Evolutionary conservation across 1,140 invertebrate genomes (phyloP), one percentile per base, ranked within the genome.

Genomic region (Bacillus rossius): DNA sequence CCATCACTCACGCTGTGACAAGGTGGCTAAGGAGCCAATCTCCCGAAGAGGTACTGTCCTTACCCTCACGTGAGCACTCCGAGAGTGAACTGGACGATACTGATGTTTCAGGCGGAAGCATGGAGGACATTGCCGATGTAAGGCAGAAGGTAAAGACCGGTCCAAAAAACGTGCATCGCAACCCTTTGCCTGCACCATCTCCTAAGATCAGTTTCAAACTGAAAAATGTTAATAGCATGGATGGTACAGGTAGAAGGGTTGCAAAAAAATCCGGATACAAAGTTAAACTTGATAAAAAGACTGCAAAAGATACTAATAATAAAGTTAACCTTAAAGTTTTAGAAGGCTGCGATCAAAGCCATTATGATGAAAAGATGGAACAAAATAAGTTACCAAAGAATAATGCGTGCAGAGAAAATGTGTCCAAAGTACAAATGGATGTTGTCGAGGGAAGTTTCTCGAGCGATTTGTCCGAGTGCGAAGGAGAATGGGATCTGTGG

Each of bases 111-210:
- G 63, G 67, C n/a, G 66, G 66, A 1, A 61, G 62, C 37, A 60
- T 48, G 1, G 50, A 42, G 2, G 64, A 62, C 22, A 61, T 62
- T 4, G 61, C 63, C 20, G 60, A 60, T 29, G 57, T 53, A 17
- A 64, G 67, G 20, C 57, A 64, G 40, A 63, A 74, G 68, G 68
- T 68, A 67, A 22, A 43, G 40, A 66, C 65, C 60, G 66, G 62
- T 69, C 64, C 76, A 78, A 78, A 78, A 78, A 78, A 78, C 77
- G 77, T 73, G 77, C 66, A 76, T 72, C 68, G 76, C 76, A 78
- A 78, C 76, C 77, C 76, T 76, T 77, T 77, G 68, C 75, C 71
- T 79, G 77, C 75, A 75, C 75, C 77, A 78, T 79, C 75, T 77
- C 71, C 64, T 79, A 74, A 73, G 34, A 47, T 40, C 2, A 16